These are phyloP conservation scores for Caenorhabditis angaria DNA, from an alignment of 2,888 invertebrate genomes.

Conservation along the genomic window DNA sequence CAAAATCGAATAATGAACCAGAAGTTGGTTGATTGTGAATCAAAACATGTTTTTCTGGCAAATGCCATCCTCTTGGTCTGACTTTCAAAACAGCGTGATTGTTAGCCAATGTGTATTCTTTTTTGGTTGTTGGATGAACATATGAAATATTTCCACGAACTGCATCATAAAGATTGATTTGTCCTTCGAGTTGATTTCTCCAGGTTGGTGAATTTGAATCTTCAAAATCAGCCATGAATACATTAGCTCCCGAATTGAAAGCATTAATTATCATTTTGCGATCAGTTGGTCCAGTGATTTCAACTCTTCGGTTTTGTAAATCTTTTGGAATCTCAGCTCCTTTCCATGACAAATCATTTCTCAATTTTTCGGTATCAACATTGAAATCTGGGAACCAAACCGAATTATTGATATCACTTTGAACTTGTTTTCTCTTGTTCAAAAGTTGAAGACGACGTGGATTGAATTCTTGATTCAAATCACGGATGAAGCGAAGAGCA, in stretches of 20 bases:
- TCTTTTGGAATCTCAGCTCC: slow-evolving; percentile 55
- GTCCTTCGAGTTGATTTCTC: slow-evolving; percentile 79
- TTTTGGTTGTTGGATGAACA: slow-evolving; percentile 69
- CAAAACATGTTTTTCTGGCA: slow-evolving; percentile 77
- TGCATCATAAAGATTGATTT: slow-evolving; percentile 77
- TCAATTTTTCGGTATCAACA: slow-evolving; percentile 75
- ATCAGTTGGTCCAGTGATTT: slow-evolving; percentile 76
- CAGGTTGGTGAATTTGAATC: slow-evolving; percentile 83
- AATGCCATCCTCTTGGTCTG: slow-evolving; percentile 82
- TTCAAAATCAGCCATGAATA: slow-evolving; percentile 73
- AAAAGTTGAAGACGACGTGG: slow-evolving; percentile 70
- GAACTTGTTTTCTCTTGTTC: slow-evolving; percentile 59
- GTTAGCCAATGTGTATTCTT: slow-evolving; percentile 65
- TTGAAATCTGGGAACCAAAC: slow-evolving; percentile 73
- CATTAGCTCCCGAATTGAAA: slow-evolving; percentile 76
- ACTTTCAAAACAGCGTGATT: slow-evolving; percentile 79
- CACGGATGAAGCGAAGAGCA: slow-evolving; percentile 77
- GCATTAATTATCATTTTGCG: slow-evolving; percentile 78
- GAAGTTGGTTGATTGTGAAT: slow-evolving; percentile 74
- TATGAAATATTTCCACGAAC: slow-evolving; percentile 75
- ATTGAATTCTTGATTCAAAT: slow-evolving; percentile 76
- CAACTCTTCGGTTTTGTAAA: slow-evolving; percentile 70
- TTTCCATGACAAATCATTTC: slow-evolving; percentile 76
- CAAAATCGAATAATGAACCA: slow-evolving; percentile 81
- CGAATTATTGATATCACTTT: slow-evolving; percentile 67